phyloP scores from a whole-genome alignment of 1,140 invertebrate genomes.

The Neodiprion fabricii region DNA sequence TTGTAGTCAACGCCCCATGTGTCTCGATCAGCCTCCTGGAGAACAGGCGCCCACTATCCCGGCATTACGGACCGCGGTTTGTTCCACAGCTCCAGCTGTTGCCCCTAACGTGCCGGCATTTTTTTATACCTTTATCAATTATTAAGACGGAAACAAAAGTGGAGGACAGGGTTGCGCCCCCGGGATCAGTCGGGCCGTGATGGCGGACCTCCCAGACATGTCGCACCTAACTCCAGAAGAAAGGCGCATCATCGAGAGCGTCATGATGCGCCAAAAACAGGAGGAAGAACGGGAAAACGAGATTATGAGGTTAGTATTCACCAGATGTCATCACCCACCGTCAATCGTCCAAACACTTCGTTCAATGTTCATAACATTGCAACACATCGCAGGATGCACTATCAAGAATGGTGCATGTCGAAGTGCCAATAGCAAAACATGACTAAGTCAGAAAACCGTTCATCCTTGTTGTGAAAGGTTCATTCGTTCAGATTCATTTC shows the following conservation, averaged over 20 bases:
- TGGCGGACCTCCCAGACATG: slow-evolving; percentile 92
- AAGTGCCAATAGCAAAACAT: no score
- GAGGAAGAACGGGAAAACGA: slow-evolving; percentile 96
- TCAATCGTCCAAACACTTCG: neutral
- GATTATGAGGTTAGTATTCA: slow-evolving; percentile 84
- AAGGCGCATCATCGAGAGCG: slow-evolving; percentile 95
- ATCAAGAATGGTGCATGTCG: no score
- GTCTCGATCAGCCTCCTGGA: neutral
- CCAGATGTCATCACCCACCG: slow-evolving; percentile 33
- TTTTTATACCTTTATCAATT: neutral
- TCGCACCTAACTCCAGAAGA: slow-evolving; percentile 98
- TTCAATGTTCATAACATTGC: no score
- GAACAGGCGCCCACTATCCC: neutral
- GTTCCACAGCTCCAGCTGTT: no score
- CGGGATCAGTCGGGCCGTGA: slow-evolving; percentile 49
- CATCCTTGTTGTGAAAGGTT: no score
- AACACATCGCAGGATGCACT: no score
- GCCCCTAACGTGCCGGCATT: neutral
- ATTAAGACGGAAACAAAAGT: neutral
- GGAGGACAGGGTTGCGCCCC: neutral
- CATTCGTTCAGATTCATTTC: no score
- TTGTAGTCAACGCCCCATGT: slow-evolving; percentile 46
- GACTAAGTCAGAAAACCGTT: no score
- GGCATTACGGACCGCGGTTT: no score
- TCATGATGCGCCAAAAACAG: slow-evolving; percentile 94